Percentiles rank a stretch among this genome's conserved stretches.
Conservation (phyloP, 2,797 vertebrate species). For the Holocentrus rufus region DNA sequence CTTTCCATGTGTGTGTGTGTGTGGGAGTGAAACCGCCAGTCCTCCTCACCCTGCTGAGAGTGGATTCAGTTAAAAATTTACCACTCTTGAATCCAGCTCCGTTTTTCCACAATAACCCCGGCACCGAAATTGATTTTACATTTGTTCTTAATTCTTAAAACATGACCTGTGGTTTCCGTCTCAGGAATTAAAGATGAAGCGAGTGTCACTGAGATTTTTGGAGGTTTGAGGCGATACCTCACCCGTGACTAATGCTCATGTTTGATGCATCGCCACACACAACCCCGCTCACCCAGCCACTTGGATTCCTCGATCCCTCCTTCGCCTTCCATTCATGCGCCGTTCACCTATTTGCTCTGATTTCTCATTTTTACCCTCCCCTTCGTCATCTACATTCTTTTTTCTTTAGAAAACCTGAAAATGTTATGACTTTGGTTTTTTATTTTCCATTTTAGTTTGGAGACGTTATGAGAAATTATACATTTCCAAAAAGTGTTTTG, state of each 20-base stretch:
- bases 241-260: constrained; percentile 36
- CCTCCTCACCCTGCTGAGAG: background rate
- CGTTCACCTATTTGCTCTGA: constrained; percentile 29
- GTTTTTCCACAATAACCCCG: constrained; percentile 44
- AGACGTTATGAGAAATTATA: too few relatives aligned
- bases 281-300: constrained; percentile 43
- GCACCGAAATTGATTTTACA: constrained; percentile 25
- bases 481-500: too few relatives aligned
- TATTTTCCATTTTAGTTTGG: too few relatives aligned
- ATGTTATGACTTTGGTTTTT: too few relatives aligned
- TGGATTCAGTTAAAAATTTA: constrained; percentile 34
- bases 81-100: constrained; percentile 11
- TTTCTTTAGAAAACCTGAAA: background rate
- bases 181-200: constrained; percentile 24
- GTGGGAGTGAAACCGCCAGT: background rate
- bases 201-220: constrained; percentile 47
- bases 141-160: constrained; percentile 43
- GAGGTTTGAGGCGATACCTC: constrained; percentile 45
- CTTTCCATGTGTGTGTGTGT: constrained; percentile 6
- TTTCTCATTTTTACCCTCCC: constrained; percentile 7
- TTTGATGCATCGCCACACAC: constrained; percentile 50
- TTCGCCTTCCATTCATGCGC: constrained; percentile 6
- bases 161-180: constrained; percentile 14
- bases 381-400: background rate
- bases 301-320: constrained; percentile 27